Conservation (phyloP, 1,140 invertebrate genomes). For the Drosophila simulans region DNA sequence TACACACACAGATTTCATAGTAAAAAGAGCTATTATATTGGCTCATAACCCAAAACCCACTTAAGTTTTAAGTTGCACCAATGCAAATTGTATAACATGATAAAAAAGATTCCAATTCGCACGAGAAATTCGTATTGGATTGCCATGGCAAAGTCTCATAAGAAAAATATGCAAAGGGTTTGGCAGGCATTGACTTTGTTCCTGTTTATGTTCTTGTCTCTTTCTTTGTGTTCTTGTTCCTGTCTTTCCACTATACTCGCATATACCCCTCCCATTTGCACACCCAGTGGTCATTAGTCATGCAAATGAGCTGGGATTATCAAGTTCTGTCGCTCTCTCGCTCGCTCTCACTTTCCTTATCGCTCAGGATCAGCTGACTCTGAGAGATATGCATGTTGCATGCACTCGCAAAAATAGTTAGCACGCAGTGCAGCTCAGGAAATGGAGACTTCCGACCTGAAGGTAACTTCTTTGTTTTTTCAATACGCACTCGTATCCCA, state of each 20-base stretch:
- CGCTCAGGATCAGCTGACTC: conserved; percentile 25
- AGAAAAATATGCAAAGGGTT: conserved; percentile 43
- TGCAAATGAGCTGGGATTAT: conserved; percentile 30
- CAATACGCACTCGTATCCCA: background rate
- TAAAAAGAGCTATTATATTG: background rate
- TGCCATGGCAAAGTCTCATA: conserved; percentile 16
- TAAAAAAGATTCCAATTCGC: background rate
- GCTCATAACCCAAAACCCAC: background rate
- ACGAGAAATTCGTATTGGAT: background rate
- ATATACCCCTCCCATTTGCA: background rate
- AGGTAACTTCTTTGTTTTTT: background rate
- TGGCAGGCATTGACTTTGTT: conserved; percentile 32
- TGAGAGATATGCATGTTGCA: conserved; percentile 1
- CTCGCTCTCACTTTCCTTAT: conserved; percentile 32
- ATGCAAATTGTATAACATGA: too few relatives aligned
- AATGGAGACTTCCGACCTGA: background rate
- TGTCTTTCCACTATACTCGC: background rate
- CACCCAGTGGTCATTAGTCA: conserved; percentile 31
- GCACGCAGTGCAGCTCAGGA: background rate
- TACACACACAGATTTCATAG: background rate
- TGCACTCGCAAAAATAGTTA: background rate
- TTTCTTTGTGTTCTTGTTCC: background rate
- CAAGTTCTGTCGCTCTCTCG: conserved; percentile 14
- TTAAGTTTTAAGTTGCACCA: too few relatives aligned
- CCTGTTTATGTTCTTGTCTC: conserved; percentile 13